Percentiles rank a stretch among this genome's conserved stretches.
phyloP scores from a whole-genome alignment of 1,140 invertebrate genomes.

The Achatina immaculata region DNA sequence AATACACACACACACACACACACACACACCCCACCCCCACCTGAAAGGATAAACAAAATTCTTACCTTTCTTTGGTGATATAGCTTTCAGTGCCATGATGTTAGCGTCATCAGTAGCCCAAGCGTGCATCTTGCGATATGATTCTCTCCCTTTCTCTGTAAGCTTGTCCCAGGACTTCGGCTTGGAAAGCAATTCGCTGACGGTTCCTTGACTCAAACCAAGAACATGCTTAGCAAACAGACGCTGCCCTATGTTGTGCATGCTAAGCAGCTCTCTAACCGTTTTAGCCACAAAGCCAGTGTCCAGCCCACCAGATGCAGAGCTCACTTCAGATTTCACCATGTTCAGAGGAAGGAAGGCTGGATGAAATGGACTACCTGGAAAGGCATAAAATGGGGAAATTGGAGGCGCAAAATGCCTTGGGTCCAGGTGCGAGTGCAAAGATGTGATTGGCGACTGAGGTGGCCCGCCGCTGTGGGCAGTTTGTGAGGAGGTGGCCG shows the following conservation, averaged over 20 bases:
- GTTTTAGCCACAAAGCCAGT: conserved; percentile 93
- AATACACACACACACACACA: no score
- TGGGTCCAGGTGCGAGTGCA: conserved; percentile 58
- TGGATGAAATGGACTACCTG: conserved; percentile 40
- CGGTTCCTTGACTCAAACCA: conserved; percentile 95
- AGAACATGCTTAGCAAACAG: conserved; percentile 99
- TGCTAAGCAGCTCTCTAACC: conserved; percentile 92
- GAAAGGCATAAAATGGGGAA: conserved; percentile 50
- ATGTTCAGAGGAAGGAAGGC: conserved; percentile 46
- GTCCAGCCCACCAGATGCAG: conserved; percentile 72
- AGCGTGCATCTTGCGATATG: conserved; percentile 98
- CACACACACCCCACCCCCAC: no score
- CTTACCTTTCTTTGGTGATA: conserved; percentile 97
- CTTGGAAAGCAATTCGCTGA: conserved; percentile 97
- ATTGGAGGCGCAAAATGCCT: conserved; percentile 69
- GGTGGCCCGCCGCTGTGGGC: conserved; percentile 71
- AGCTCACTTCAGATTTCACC: conserved; percentile 51
- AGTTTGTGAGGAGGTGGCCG: conserved; percentile 47
- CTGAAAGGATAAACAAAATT: no score
- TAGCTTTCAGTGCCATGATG: conserved; percentile 94
- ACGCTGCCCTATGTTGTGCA: conserved; percentile 98
- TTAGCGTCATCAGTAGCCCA: conserved; percentile 98
- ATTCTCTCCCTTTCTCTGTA: conserved; percentile 98
- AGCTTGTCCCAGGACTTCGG: conserved; percentile 99
- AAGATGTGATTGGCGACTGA: conserved; percentile 70